A percentile compares a stretch with the other conserved stretches of the same genome.
phyloP scores from a whole-genome alignment of 92 coral and sea anemone genomes.

The Heteractis magnifica region DNA sequence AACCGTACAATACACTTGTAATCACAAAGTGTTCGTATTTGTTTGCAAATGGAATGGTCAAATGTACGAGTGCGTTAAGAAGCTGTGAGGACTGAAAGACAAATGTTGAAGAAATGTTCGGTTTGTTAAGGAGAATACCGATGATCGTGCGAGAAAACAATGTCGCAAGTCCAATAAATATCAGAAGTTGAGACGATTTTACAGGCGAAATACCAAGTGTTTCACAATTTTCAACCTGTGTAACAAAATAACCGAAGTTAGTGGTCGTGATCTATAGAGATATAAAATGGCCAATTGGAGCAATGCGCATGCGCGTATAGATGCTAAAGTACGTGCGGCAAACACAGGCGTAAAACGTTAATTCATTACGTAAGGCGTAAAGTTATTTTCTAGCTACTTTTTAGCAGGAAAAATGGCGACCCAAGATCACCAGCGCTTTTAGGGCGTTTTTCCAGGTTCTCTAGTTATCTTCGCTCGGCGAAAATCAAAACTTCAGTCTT shows the following conservation, averaged over 20 bases:
- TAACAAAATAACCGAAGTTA: not conserved
- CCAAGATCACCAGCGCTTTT: too few species aligned
- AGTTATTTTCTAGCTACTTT: too few species aligned
- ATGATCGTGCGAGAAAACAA: slow-evolving; percentile 15
- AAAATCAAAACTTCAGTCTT: too few species aligned
- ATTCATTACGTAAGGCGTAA: too few species aligned
- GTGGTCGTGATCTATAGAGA: not conserved
- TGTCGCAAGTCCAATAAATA: slow-evolving; percentile 50
- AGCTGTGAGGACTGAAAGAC: slow-evolving; percentile 35
- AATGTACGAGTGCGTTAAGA: slow-evolving; percentile 23
- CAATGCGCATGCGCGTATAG: too few species aligned
- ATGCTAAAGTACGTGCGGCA: too few species aligned
- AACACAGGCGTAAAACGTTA: too few species aligned
- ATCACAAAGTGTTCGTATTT: slow-evolving; percentile 30
- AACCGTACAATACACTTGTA: slow-evolving; percentile 42
- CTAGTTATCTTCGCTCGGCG: too few species aligned
- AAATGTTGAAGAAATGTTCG: slow-evolving; percentile 20
- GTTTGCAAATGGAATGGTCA: slow-evolving; percentile 32
- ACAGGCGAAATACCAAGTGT: slow-evolving; percentile 47
- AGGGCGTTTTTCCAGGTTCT: too few species aligned
- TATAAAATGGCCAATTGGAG: too few species aligned
- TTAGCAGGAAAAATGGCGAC: too few species aligned
- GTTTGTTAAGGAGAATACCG: slow-evolving; percentile 42
- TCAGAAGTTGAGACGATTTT: slow-evolving; percentile 42
- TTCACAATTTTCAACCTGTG: slow-evolving; percentile 49